These are phyloP conservation scores for Drosophila kambysellisi DNA, from an alignment of 2,888 invertebrate species.

Conservation along the genomic window DNA sequence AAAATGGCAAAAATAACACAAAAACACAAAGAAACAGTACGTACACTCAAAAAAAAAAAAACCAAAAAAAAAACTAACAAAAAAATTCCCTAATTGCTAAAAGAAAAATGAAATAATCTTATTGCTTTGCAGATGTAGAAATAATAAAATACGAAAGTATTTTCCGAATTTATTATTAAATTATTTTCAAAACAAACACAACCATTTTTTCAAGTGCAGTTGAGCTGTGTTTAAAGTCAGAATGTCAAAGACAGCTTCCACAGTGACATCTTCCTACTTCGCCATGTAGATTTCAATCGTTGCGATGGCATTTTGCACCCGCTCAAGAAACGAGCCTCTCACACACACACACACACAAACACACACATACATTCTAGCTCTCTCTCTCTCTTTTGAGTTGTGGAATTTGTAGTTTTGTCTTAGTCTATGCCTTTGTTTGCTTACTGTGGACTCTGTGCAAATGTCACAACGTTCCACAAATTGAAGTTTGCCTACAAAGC, in stretches of 20 bases:
- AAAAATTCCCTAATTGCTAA: not conserved
- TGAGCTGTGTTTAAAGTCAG: constrained; percentile 14
- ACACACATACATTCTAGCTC: not conserved
- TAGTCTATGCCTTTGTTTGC: constrained; percentile 40
- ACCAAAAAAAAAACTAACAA: not conserved
- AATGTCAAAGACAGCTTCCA: constrained; percentile 33
- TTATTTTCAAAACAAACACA: not conserved
- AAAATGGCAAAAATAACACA: not conserved
- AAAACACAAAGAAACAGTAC: constrained; percentile 3
- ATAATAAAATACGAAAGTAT: not conserved
- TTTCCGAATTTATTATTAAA: not conserved
- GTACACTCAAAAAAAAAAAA: constrained; percentile 5
- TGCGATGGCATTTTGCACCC: constrained; percentile 26
- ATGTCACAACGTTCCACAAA: constrained; percentile 64
- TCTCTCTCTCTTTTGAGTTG: not conserved
- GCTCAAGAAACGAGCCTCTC: constrained; percentile 7
- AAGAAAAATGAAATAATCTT: not conserved
- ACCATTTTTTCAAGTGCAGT: constrained; percentile 1
- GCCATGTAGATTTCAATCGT: constrained; percentile 40
- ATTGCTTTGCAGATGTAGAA: not conserved
- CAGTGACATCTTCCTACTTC: constrained; percentile 49
- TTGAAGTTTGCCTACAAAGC: constrained; percentile 47
- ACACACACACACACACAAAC: not conserved
- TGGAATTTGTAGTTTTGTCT: constrained; percentile 12
- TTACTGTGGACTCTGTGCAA: constrained; percentile 45